phyloP scores from a whole-genome alignment of 2,797 vertebrate genomes.

The Babyrousa celebensis region DNA sequence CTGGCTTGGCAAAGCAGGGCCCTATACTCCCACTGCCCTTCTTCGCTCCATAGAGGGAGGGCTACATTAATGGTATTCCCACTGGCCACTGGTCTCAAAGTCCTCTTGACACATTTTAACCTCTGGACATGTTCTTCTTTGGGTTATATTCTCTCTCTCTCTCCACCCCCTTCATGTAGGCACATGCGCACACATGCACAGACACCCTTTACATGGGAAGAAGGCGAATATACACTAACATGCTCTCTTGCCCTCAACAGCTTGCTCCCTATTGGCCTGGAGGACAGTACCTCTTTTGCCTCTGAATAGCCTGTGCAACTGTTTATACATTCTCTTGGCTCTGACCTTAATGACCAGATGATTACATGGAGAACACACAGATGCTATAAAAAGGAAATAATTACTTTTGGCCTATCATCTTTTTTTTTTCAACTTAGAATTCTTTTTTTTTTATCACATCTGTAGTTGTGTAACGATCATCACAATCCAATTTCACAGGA shows the following conservation, averaged over 20 bases:
- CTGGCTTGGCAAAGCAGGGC: not conserved
- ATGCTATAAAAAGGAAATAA: not conserved
- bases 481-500: too few relatives aligned
- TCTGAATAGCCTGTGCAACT: not conserved
- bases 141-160: not conserved
- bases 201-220: not conserved
- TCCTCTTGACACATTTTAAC: slow-evolving; percentile 10
- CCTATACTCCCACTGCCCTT: not conserved
- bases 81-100: not conserved
- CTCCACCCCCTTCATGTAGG: not conserved
- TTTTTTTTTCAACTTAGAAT: not conserved
- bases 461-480: too few relatives aligned
- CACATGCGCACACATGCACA: too few relatives aligned
- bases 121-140: not conserved
- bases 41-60: not conserved
- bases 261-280: not conserved
- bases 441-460: too few relatives aligned
- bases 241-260: not conserved
- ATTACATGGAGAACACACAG: too few relatives aligned
- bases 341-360: not conserved
- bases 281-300: not conserved
- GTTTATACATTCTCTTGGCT: not conserved
- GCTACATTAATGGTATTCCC: not conserved
- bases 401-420: not conserved
- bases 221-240: not conserved